A percentile compares a stretch with the other conserved stretches of the same genome.
These are phyloP conservation scores for Sakesphorus luctuosus DNA, from an alignment of 2,113 vertebrate species.

Conservation along the genomic window DNA sequence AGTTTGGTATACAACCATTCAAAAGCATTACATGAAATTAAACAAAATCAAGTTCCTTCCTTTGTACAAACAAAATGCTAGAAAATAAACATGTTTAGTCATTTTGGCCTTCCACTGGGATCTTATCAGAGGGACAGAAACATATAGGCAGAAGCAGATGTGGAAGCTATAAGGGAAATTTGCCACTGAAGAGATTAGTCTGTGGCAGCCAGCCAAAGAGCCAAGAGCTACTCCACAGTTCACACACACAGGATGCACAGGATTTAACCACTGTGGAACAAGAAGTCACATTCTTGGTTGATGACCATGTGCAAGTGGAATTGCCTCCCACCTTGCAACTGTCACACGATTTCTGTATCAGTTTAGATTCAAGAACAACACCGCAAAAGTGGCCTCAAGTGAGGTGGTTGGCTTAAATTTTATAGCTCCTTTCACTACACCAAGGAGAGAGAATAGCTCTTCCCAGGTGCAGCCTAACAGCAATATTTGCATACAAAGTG, in stretches of 20 bases:
- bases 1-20: background rate
- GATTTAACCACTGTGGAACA: background rate
- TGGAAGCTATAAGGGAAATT: background rate
- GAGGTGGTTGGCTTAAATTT: background rate
- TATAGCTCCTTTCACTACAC: background rate
- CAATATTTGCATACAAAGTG: background rate
- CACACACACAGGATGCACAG: background rate
- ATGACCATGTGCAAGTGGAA: background rate
- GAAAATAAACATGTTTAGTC: background rate
- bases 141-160: background rate
- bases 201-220: background rate
- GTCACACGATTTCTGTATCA: background rate
- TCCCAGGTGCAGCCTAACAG: background rate
- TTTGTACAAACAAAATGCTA: background rate
- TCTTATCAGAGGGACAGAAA: background rate
- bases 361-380: background rate
- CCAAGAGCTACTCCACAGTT: background rate
- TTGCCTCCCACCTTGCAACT: background rate
- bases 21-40: background rate
- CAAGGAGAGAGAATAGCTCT: background rate
- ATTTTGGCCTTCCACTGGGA: background rate
- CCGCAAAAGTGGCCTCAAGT: background rate
- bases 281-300: background rate
- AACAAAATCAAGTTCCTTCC: background rate
- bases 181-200: background rate